phyloP scores from a whole-genome alignment of 2,888 invertebrate genomes.

The Ormyrus thymus region DNA sequence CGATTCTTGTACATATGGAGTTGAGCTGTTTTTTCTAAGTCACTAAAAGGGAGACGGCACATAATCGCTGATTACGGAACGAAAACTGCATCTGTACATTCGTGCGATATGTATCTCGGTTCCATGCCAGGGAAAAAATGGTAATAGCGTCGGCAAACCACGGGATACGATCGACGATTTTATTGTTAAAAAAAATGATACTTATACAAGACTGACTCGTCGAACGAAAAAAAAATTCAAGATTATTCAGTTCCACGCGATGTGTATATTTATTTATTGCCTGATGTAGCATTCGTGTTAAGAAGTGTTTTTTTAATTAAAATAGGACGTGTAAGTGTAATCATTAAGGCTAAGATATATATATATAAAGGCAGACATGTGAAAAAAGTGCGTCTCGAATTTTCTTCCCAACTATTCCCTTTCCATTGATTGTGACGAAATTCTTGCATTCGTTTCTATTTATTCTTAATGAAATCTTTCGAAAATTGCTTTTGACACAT shows the following conservation, averaged over 20 bases:
- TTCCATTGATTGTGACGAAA: background rate
- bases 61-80: slow-evolving; percentile 45
- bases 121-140: slow-evolving; percentile 10
- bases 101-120: slow-evolving; percentile 43
- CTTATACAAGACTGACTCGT: slow-evolving; percentile 62
- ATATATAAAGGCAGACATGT: slow-evolving; percentile 2
- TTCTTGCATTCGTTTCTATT: slow-evolving; percentile 24
- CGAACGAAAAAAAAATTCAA: slow-evolving; percentile 44
- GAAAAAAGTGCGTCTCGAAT: slow-evolving; percentile 22
- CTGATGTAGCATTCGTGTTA: slow-evolving; percentile 43
- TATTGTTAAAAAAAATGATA: slow-evolving; percentile 38
- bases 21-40: slow-evolving; percentile 50
- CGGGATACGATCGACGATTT: slow-evolving; percentile 35
- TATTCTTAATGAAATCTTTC: background rate
- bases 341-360: slow-evolving; percentile 10
- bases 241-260: slow-evolving; percentile 59
- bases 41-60: slow-evolving; percentile 37
- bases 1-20: slow-evolving; percentile 25
- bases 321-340: slow-evolving; percentile 35
- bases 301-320: slow-evolving; percentile 45
- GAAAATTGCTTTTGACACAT: slow-evolving; percentile 24
- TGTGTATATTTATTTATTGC: slow-evolving; percentile 68
- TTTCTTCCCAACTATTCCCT: background rate
- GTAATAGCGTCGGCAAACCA: slow-evolving; percentile 1
- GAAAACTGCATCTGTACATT: slow-evolving; percentile 21